These are phyloP conservation scores for Sceloporus tristichus DNA, from an alignment of 2,113 vertebrate species.

Conservation along the genomic window DNA sequence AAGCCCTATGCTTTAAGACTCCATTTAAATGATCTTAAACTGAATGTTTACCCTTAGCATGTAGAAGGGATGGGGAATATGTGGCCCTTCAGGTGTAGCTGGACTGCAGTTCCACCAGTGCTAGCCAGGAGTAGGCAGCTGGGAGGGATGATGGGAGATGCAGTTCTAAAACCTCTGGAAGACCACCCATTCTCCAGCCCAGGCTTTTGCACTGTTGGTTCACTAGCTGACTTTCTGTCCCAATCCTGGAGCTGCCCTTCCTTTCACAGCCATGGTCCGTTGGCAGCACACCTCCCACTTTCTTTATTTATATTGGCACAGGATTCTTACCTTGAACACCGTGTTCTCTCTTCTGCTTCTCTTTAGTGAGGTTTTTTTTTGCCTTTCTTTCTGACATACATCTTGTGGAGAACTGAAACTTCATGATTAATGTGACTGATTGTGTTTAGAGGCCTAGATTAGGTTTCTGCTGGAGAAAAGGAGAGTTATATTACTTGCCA, in stretches of 20 bases:
- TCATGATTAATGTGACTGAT: slow-evolving; percentile 3
- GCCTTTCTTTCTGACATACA: not conserved
- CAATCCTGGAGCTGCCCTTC: not conserved
- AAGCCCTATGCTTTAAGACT: not conserved
- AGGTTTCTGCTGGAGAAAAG: slow-evolving; percentile 1
- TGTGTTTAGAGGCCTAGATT: not conserved
- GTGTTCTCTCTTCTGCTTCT: not conserved
- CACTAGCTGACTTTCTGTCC: not conserved
- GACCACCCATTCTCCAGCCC: not conserved
- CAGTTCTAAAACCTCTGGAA: not conserved
- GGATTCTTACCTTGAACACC: slow-evolving; percentile 13
- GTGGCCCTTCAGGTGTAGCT: no score
- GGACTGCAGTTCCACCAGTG: not conserved
- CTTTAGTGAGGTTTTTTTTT: not conserved
- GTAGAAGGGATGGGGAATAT: not conserved
- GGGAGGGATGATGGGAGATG: not conserved
- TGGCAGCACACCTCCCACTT: not conserved
- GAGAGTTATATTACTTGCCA: not conserved
- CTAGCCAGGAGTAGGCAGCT: not conserved
- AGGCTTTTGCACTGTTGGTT: not conserved
- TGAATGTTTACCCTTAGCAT: not conserved
- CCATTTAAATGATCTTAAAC: not conserved
- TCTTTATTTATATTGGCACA: slow-evolving; percentile 9
- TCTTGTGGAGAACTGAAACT: slow-evolving; percentile 1
- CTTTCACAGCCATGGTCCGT: not conserved